These are phyloP conservation scores for Synanthedon tipuliformis DNA, from an alignment of 2,888 invertebrate species.

Conservation along the genomic window DNA sequence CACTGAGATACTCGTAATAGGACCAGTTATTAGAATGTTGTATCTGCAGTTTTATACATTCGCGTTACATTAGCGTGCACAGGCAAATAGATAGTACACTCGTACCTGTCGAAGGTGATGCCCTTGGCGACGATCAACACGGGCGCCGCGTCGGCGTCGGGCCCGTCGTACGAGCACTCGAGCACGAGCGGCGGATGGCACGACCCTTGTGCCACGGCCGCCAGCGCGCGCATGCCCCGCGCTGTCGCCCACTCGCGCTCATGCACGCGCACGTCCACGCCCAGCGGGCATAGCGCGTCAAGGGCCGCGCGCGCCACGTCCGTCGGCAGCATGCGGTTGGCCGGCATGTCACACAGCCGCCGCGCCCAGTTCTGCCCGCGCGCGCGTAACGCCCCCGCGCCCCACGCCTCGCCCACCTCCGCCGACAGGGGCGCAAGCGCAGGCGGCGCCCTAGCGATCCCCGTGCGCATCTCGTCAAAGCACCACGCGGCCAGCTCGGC, in stretches of 20 bases:
- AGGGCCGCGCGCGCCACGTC: conserved; percentile 74
- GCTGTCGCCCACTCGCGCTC: conserved; percentile 75
- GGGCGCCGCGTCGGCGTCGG: conserved; percentile 54
- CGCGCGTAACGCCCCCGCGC: conserved; percentile 72
- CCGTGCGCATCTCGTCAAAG: conserved; percentile 21
- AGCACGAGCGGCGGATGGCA: conserved; percentile 74
- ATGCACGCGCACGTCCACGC: conserved; percentile 59
- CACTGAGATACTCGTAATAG: no score
- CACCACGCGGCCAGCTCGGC: conserved; percentile 71
- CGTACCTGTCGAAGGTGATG: conserved; percentile 70
- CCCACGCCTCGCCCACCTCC: conserved; percentile 44
- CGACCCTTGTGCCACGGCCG: conserved; percentile 77
- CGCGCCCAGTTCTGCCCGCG: conserved; percentile 83
- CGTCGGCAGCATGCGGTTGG: conserved; percentile 83
- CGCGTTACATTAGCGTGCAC: no score
- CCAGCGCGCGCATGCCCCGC: conserved; percentile 73
- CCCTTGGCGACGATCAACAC: conserved; percentile 77
- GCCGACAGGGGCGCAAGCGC: background rate
- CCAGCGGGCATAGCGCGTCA: conserved; percentile 72
- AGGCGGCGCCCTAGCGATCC: background rate
- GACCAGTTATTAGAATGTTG: no score
- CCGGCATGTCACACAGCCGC: conserved; percentile 79
- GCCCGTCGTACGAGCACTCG: conserved; percentile 71
- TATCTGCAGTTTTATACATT: no score
- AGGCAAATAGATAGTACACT: no score